phyloP scores from a whole-genome alignment of 2,113 vertebrate species.

The Asarcornis scutulata region DNA sequence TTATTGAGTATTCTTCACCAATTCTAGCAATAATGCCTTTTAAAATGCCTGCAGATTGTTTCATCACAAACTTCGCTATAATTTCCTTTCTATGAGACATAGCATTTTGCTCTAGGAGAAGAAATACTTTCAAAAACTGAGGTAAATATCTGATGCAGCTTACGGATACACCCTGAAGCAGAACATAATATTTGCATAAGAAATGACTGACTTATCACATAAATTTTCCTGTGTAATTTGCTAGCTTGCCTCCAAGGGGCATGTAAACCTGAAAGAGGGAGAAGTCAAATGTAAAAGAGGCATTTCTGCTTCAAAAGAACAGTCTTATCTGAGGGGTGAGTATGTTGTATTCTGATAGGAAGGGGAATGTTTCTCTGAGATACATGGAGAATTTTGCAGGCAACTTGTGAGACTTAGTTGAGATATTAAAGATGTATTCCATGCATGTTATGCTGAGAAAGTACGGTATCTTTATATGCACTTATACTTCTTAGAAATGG shows the following conservation, averaged over 20 bases:
- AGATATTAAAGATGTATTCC: background rate
- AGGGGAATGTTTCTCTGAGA: background rate
- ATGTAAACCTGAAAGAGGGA: slow-evolving; percentile 37
- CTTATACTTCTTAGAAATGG: background rate
- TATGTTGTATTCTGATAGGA: background rate
- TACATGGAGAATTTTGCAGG: background rate
- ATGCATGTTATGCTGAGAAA: background rate
- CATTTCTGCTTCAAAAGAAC: slow-evolving; percentile 17
- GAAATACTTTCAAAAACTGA: slow-evolving; percentile 30
- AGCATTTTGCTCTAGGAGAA: background rate
- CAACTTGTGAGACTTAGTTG: background rate
- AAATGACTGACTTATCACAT: slow-evolving; percentile 50
- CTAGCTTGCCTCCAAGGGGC: slow-evolving; percentile 27
- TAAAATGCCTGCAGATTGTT: slow-evolving; percentile 28
- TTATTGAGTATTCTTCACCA: background rate
- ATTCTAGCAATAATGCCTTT: background rate
- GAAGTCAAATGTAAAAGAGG: slow-evolving; percentile 21
- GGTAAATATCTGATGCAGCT: slow-evolving; percentile 55
- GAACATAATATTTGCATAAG: slow-evolving; percentile 53
- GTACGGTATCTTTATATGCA: background rate
- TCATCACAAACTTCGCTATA: background rate
- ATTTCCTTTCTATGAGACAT: background rate
- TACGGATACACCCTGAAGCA: slow-evolving; percentile 39
- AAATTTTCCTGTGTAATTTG: slow-evolving; percentile 48
- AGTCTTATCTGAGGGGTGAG: background rate